phyloP scores from a whole-genome alignment of 2,797 vertebrate genomes.

The Kryptolebias ocellatus region DNA sequence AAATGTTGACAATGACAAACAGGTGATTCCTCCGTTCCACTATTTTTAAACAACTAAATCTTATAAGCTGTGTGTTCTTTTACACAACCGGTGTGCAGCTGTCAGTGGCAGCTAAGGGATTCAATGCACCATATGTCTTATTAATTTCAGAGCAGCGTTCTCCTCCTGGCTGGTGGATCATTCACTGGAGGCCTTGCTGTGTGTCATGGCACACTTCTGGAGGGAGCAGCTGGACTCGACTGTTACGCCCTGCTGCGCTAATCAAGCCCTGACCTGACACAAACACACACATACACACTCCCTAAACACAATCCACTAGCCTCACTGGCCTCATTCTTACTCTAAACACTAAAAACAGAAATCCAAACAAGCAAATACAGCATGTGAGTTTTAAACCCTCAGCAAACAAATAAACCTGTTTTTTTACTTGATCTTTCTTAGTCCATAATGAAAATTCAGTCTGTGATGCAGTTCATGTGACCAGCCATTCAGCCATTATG shows the following conservation, averaged over 20 bases:
- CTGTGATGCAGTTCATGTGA: neutral
- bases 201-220: constrained; percentile 56
- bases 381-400: neutral
- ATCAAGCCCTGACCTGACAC: constrained; percentile 55
- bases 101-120: constrained; percentile 40
- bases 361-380: constrained; percentile 1
- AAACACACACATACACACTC: constrained; percentile 13
- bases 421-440: neutral
- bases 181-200: constrained; percentile 46
- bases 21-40: neutral
- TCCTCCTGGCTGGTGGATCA: constrained; percentile 44
- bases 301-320: constrained; percentile 10
- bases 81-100: constrained; percentile 8
- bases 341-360: neutral
- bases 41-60: constrained; percentile 15
- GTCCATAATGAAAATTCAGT: neutral
- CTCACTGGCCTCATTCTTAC: constrained; percentile 13
- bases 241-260: constrained; percentile 49
- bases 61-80: constrained; percentile 25
- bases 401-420: constrained; percentile 1
- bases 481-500: neutral
- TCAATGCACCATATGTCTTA: constrained; percentile 43
- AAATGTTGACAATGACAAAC: neutral
- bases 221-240: constrained; percentile 63
- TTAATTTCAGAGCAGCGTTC: constrained; percentile 39